Base-by-base conservation (phyloP, 2,797 vertebrate species). In the Alfaro cultratus region DNA sequence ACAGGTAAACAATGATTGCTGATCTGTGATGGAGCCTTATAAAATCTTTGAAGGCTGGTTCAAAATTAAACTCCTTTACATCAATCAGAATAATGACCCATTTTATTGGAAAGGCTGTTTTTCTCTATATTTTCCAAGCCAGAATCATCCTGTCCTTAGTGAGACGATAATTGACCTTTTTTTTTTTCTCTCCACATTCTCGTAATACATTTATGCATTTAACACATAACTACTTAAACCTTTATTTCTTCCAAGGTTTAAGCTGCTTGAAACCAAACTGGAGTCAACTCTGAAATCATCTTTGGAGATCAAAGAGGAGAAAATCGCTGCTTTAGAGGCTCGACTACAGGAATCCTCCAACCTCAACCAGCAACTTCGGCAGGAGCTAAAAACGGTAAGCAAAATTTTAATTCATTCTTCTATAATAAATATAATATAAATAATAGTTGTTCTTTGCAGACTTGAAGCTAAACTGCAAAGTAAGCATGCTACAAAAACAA, bases 271-370 rank as follows among this genome's bases (percentile, higher is more conserved):
- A 95, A 97, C 97, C 76, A 99, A 97, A 91, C 95, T 99, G 88
- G 98, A 99, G 95, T 99, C 97, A 0, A 98, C 98, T 0, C 92
- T 99, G 76, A 99, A 99, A 90, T 99, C 98, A 73, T 98, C 98
- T n/a, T 93, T 99, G 74, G 99, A 99, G 96, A 99, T 99, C 85
- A 99, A 99, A 94, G 97, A 97, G 93, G 98, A 99, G 95, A 99
- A 99, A 95, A 99, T 99, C 64, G 97, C 98, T 15, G 97, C 98
- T 87, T 94, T 99, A 74, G 99, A 99, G 94, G 99, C 99, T 88
- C 96, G 98, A 90, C 94, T 99, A 89, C 98, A 99, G 92, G 99
- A 99, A 90, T 99, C 99, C 0, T 98, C 97, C 29, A 99, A 99
- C 93, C 96, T 99, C 76, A 99, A 99, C 89, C 98, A 99, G 91